Evolutionary conservation across 2,797 vertebrate species (phyloP).

Genomic region (Hozukius guyotensis): DNA sequence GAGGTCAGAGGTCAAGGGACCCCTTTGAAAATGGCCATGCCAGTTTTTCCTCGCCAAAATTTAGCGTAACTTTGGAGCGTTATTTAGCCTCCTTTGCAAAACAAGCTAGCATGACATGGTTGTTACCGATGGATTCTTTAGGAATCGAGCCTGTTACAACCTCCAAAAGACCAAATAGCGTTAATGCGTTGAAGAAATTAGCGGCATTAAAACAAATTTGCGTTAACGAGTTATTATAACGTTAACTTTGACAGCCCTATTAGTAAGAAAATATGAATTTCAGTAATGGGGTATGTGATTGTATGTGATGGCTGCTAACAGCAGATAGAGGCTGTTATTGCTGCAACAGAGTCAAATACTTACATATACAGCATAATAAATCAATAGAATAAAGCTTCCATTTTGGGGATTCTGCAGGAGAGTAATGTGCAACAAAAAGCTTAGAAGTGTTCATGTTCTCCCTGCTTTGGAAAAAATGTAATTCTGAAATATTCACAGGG

Average conservation of each 20-base stretch:
- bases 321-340: background rate
- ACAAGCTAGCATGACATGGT: too few species aligned
- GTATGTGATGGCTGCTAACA: background rate
- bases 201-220: too few species aligned
- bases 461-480: background rate
- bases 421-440: background rate
- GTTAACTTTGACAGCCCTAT: background rate
- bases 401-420: background rate
- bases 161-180: too few species aligned
- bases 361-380: background rate
- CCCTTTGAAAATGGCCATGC: too few species aligned
- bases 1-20: too few species aligned
- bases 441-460: background rate
- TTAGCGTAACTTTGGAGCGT: too few species aligned
- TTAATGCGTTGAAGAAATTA: too few species aligned
- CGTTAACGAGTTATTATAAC: too few species aligned
- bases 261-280: background rate
- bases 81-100: accelerated
- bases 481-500: background rate
- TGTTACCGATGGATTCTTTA: too few species aligned
- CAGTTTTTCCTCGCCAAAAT: too few species aligned
- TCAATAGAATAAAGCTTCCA: background rate
- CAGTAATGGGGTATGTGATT: background rate
- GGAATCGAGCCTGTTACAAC: too few species aligned
- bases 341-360: background rate